These are phyloP conservation scores for Sardina pilchardus DNA, from an alignment of 2,113 vertebrate species.

Conservation along the genomic window DNA sequence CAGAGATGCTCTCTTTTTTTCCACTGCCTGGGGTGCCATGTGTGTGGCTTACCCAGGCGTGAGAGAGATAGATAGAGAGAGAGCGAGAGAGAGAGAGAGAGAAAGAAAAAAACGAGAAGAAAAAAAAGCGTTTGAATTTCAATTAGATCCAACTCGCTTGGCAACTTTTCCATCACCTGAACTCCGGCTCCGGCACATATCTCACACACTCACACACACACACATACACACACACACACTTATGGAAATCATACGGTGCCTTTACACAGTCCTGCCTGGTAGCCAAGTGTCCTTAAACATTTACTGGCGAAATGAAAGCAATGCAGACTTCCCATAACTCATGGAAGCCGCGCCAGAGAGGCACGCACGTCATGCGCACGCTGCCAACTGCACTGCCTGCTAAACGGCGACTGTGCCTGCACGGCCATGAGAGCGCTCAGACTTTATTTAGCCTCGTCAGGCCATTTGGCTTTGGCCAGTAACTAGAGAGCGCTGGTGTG, in stretches of 20 bases:
- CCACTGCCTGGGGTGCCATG: slow-evolving; percentile 61
- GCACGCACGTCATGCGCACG: slow-evolving; percentile 30
- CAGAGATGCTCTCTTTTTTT: slow-evolving; percentile 54
- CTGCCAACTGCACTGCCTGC: neutral
- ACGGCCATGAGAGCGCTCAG: neutral
- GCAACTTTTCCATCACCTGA: slow-evolving; percentile 44
- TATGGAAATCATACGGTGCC: slow-evolving; percentile 34
- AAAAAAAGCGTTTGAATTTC: slow-evolving; percentile 57
- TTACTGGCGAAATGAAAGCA: slow-evolving; percentile 2
- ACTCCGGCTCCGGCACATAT: slow-evolving; percentile 24
- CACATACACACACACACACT: slow-evolving; percentile 12
- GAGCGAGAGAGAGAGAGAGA: neutral
- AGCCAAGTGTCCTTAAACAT: slow-evolving; percentile 27
- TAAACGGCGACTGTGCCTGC: neutral
- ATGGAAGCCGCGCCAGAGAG: slow-evolving; percentile 29
- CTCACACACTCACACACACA: neutral
- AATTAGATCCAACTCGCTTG: slow-evolving; percentile 55
- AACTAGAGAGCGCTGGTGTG: neutral
- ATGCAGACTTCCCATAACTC: slow-evolving; percentile 30
- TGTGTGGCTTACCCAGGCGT: slow-evolving; percentile 59
- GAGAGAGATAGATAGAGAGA: neutral
- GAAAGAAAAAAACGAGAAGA: neutral
- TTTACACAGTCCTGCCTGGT: slow-evolving; percentile 3
- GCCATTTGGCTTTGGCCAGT: neutral
- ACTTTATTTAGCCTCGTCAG: neutral